Conservation (phyloP, 2,797 vertebrate species). For the Lagocephalus sceleratus region DNA sequence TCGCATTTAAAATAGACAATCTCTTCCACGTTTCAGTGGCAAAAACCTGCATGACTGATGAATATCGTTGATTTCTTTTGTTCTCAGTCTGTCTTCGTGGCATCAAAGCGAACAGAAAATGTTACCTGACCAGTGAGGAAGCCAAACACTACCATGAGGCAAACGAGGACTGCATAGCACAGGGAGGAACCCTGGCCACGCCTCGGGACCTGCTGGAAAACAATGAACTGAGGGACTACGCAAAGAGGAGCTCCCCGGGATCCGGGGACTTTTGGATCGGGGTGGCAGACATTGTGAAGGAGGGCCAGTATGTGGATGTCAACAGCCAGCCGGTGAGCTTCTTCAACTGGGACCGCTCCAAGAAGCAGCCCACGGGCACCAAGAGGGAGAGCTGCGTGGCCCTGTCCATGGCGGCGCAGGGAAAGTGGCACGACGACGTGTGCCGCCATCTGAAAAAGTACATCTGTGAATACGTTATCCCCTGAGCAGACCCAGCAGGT, state of each 20-base stretch:
- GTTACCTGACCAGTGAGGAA: conserved; percentile 86
- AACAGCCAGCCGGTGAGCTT: conserved; percentile 84
- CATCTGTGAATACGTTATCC: conserved; percentile 93
- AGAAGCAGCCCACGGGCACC: conserved; percentile 87
- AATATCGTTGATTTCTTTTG: not conserved
- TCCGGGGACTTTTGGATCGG: conserved; percentile 91
- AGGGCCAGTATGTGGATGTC: conserved; percentile 94
- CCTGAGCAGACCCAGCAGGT: conserved; percentile 57
- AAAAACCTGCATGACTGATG: not conserved
- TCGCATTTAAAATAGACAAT: not conserved
- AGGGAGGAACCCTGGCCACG: conserved; percentile 89
- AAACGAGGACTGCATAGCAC: conserved; percentile 94
- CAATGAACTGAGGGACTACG: conserved; percentile 83
- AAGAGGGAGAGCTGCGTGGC: conserved; percentile 89
- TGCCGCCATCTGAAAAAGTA: conserved; percentile 90
- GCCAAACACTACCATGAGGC: conserved; percentile 92
- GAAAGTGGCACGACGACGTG: conserved; percentile 91
- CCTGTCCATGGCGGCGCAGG: conserved; percentile 84
- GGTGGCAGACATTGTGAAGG: conserved; percentile 88
- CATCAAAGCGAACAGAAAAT: conserved; percentile 90
- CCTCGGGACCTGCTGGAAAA: conserved; percentile 85
- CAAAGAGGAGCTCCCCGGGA: conserved; percentile 79
- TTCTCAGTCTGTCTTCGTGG: conserved; percentile 92
- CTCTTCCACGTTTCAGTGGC: not conserved
- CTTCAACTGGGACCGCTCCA: conserved; percentile 89